Evolutionary conservation across 2,113 vertebrate genomes (phyloP).

Genomic region (Pelodiscus sinensis): DNA sequence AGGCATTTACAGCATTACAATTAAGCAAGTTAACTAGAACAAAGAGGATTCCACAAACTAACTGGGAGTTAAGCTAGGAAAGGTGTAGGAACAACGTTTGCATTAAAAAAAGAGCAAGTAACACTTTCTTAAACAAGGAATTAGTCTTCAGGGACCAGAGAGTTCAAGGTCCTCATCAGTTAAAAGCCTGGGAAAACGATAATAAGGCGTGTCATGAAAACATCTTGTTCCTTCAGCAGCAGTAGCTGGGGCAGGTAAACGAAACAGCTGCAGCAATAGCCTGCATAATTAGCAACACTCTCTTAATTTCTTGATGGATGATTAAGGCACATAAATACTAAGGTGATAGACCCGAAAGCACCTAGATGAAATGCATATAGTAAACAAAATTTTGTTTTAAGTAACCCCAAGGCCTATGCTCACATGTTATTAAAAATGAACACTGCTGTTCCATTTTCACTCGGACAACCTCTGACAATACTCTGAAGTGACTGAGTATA

Average conservation of each 20-base stretch:
- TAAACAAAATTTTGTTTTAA: neutral
- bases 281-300: neutral
- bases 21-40: neutral
- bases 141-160: neutral
- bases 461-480: too few species aligned
- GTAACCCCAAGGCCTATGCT: accelerated
- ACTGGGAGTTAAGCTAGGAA: neutral
- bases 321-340: neutral
- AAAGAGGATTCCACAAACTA: neutral
- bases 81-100: neutral
- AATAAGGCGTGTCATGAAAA: neutral
- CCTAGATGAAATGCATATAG: neutral
- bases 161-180: neutral
- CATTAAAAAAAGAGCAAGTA: neutral
- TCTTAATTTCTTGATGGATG: neutral
- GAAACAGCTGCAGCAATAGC: neutral
- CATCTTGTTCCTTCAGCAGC: neutral
- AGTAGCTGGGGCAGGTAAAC: neutral
- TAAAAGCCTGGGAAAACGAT: neutral
- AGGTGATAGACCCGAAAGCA: neutral
- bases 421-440: neutral
- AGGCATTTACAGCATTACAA: neutral
- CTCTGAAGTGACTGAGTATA: neutral
- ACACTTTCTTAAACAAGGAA: neutral
- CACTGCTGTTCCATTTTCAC: neutral